These are phyloP conservation scores for Zygogramma bicolorata DNA, from an alignment of 2,888 invertebrate species.

Conservation along the genomic window DNA sequence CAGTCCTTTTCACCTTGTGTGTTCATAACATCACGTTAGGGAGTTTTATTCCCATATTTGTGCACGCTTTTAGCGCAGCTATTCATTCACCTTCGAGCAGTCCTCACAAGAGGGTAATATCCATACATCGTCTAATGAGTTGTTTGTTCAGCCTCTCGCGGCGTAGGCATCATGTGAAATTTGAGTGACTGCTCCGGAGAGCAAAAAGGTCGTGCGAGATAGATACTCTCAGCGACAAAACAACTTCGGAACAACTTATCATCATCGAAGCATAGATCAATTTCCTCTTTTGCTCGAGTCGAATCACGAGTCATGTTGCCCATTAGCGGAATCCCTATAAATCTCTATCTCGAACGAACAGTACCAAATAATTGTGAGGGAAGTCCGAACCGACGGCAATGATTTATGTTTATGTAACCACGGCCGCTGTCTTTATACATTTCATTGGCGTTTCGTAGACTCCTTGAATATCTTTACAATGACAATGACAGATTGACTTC, in stretches of 20 bases:
- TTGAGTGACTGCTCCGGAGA: neutral
- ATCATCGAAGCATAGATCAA: constrained; percentile 5
- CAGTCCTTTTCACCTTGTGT: no score
- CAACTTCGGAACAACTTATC: neutral
- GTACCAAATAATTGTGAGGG: constrained; percentile 49
- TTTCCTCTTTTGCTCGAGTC: constrained; percentile 2
- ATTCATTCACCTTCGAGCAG: neutral
- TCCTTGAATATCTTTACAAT: constrained; percentile 50
- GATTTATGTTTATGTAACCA: constrained; percentile 54
- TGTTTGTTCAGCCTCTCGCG: no score
- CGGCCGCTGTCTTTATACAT: constrained; percentile 53
- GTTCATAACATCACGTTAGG: no score
- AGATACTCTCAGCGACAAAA: neutral
- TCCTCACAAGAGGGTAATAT: neutral
- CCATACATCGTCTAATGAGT: no score
- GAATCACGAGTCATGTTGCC: constrained; percentile 33
- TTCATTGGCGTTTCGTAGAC: constrained; percentile 46
- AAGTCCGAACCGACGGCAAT: constrained; percentile 44
- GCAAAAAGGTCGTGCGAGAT: neutral
- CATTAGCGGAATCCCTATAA: constrained; percentile 43
- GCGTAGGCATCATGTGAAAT: neutral
- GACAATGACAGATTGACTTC: constrained; percentile 54
- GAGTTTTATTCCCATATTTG: neutral
- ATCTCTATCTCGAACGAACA: constrained; percentile 49
- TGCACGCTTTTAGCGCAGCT: neutral